Evolutionary conservation across 2,797 vertebrate genomes (phyloP), one percentile per base, ranked within the genome.

Genomic region (Lacerta viridis): DNA sequence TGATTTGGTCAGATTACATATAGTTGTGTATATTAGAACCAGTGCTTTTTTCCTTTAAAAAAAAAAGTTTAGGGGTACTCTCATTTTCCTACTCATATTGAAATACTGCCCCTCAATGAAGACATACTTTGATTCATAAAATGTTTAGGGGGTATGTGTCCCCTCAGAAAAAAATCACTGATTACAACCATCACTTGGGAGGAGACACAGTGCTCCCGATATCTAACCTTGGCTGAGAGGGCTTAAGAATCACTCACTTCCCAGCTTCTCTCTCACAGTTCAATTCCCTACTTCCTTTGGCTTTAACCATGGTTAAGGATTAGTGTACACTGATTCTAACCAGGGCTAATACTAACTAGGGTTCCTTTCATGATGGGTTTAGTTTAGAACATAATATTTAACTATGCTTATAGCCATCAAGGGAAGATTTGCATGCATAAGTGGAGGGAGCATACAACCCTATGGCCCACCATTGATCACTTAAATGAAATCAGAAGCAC

Each of bases 21-120:
- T 46, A 69, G 41, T 41, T 81, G 11, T 61, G 27, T 66, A 15
- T 1, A 55, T 55, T 55, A 15, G 13, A 55, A 55, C 50, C 50
- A 55, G 50, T 55, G 50, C 50, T 55, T 4, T 15, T 4, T 1
- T 0, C 3, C 46, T 0, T 8, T 1, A 4, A 55, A 55, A 50
- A n/a, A 50, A 55, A 4, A 55, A 15, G 50, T 55, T 55, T 55
- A 55, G 50, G 50, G 50, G 46, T 50, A 50, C 11, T 50, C 46
- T 50, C 11, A 50, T 50, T 50, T 50, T 50, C 3, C 50, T 55
- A 15, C 50, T 55, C 50, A 15, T 15, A 55, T 55, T 55, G 50
- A 55, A 55, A 55, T 15, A 55, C 50, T 15, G 50, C 50, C 46
- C 46, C 46, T 50, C 50, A 55, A 13, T 55, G 50, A 55, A 13